These are phyloP conservation scores for Hermetia illucens DNA, from an alignment of 1,140 invertebrate species.

Conservation along the genomic window DNA sequence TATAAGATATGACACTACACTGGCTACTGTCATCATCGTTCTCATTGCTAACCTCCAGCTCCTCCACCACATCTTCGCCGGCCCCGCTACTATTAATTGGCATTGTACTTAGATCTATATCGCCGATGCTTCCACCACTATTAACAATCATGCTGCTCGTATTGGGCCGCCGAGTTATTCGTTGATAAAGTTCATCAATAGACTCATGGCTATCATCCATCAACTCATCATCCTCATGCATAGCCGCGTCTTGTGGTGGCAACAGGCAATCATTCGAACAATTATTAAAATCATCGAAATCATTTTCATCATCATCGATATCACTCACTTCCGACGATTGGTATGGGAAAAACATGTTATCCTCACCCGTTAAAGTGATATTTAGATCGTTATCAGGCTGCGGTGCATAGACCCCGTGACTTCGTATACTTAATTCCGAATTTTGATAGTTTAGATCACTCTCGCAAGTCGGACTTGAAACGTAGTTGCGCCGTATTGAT, in stretches of 20 bases:
- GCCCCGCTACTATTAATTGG: too few species aligned
- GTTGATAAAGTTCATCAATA: slow-evolving; percentile 27
- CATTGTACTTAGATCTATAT: too few species aligned
- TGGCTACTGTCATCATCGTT: slow-evolving; percentile 29
- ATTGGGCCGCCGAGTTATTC: slow-evolving; percentile 18
- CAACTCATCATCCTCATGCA: not conserved
- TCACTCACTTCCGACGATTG: slow-evolving; percentile 28
- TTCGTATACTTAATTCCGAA: slow-evolving; percentile 44
- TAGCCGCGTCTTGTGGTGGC: slow-evolving; percentile 1
- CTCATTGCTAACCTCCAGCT: slow-evolving; percentile 8
- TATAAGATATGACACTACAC: slow-evolving; percentile 29
- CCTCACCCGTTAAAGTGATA: slow-evolving; percentile 23
- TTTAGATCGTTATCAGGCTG: slow-evolving; percentile 33
- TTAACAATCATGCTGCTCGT: too few species aligned
- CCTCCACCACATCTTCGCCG: too few species aligned
- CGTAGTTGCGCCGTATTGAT: slow-evolving; percentile 18
- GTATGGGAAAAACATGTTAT: slow-evolving; percentile 15
- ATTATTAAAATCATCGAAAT: slow-evolving; percentile 20
- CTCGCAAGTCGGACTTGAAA: slow-evolving; percentile 38
- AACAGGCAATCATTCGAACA: slow-evolving; percentile 1
- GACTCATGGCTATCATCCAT: slow-evolving; percentile 15
- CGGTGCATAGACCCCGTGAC: slow-evolving; percentile 41
- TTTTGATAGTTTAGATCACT: slow-evolving; percentile 46
- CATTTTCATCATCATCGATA: slow-evolving; percentile 12
- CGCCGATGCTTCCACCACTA: too few species aligned